Percentiles rank a stretch among this genome's conserved stretches.
Conservation (phyloP, 2,113 vertebrate species). For the Alethe diademata region DNA sequence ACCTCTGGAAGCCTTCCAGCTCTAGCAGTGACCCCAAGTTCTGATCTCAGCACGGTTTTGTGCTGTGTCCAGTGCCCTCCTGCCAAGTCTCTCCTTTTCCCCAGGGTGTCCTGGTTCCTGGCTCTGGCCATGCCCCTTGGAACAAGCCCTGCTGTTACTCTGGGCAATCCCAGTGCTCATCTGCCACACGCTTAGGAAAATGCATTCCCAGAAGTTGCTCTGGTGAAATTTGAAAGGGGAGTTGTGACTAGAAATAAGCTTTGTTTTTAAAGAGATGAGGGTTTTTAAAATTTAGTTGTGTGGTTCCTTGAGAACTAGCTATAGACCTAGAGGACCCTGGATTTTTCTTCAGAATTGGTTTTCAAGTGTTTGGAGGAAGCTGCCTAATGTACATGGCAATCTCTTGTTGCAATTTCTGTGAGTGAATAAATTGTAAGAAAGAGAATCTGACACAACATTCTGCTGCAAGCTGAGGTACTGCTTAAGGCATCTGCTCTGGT, state of each 20-base stretch:
- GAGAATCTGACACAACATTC: background rate
- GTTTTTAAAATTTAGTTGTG: background rate
- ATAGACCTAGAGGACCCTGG: background rate
- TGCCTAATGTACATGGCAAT: background rate
- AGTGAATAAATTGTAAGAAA: background rate
- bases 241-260: background rate
- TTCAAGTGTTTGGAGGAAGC: background rate
- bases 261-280: background rate
- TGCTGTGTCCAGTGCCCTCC: background rate
- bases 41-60: background rate
- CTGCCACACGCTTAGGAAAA: background rate
- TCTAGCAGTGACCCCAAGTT: background rate
- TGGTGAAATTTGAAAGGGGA: background rate
- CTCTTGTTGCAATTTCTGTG: background rate
- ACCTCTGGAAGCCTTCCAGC: background rate
- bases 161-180: background rate
- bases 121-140: background rate
- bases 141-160: background rate
- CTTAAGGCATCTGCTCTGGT: background rate
- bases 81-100: background rate
- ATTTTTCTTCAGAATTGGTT: background rate
- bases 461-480: background rate
- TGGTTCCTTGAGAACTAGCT: background rate
- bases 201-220: background rate
- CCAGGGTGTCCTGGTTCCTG: rapidly evolving